phyloP scores from a whole-genome alignment of 2,113 vertebrate genomes.

The Capra hircus region DNA sequence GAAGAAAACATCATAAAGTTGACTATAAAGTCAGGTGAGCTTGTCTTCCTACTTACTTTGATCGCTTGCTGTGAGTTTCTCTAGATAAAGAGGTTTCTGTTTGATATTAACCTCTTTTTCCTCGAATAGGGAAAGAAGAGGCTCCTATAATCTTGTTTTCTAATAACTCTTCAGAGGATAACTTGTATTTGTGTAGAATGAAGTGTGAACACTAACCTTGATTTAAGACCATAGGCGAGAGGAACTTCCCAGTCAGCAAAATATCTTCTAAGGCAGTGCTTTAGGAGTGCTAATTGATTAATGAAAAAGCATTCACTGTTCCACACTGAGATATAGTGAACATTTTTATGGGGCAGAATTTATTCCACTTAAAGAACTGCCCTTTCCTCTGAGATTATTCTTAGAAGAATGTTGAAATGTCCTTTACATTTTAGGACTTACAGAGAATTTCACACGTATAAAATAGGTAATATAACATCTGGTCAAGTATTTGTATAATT shows the following conservation, averaged over 20 bases:
- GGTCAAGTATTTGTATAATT: neutral
- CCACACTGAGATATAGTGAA: neutral
- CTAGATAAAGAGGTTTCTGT: conserved; percentile 6
- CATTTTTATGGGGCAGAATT: neutral
- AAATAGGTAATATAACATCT: neutral
- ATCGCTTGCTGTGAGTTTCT: neutral
- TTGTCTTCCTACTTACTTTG: neutral
- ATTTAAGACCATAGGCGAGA: neutral
- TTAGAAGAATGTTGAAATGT: neutral
- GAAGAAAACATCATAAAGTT: neutral
- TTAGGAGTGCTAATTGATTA: neutral
- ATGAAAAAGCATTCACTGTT: neutral
- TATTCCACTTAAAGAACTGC: neutral
- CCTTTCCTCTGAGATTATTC: neutral
- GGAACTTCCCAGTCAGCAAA: neutral
- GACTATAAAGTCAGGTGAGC: conserved; percentile 73
- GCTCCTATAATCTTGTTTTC: neutral
- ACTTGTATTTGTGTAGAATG: neutral
- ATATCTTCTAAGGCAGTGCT: neutral
- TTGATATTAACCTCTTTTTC: neutral
- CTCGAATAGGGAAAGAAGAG: neutral
- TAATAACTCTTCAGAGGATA: neutral
- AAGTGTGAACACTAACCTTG: neutral
- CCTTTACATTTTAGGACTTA: neutral
- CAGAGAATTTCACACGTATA: neutral